These are phyloP conservation scores for Ceyx erithaca DNA, from an alignment of 2,797 vertebrate genomes.

Conservation along the genomic window DNA sequence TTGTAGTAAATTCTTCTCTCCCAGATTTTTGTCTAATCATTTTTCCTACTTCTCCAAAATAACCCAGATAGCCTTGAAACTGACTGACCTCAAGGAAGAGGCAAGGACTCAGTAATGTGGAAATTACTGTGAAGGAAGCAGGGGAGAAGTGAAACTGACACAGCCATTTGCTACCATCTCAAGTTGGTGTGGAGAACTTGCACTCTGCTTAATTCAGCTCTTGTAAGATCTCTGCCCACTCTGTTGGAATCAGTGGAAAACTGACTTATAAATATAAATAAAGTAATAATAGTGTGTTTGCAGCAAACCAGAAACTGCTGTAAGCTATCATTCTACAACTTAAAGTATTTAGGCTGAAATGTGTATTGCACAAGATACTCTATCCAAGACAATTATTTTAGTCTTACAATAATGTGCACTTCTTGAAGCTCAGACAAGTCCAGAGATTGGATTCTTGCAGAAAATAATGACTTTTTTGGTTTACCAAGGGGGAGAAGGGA, in stretches of 20 bases:
- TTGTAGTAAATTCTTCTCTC: not conserved
- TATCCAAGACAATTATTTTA: not conserved
- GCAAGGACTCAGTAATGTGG: not conserved
- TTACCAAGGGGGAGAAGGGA: fast-evolving
- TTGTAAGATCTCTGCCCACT: not conserved
- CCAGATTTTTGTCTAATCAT: not conserved
- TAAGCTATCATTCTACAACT: not conserved
- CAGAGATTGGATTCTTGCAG: not conserved
- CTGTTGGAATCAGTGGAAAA: not conserved
- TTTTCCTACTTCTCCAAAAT: not conserved
- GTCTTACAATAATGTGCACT: not conserved
- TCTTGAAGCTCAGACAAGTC: not conserved
- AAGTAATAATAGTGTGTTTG: too few species aligned
- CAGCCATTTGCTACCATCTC: not conserved
- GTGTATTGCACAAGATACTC: not conserved
- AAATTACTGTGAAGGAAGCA: not conserved
- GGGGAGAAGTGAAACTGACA: not conserved
- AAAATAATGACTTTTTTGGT: not conserved
- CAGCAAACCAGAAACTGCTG: not conserved
- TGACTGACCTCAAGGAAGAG: not conserved
- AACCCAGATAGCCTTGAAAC: not conserved
- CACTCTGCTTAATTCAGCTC: not conserved
- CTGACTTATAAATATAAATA: too few species aligned
- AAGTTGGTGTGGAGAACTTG: not conserved
- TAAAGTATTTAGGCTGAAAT: not conserved